Evolutionary conservation across 2,888 invertebrate genomes (phyloP).

Genomic region (Timema cristinae): DNA sequence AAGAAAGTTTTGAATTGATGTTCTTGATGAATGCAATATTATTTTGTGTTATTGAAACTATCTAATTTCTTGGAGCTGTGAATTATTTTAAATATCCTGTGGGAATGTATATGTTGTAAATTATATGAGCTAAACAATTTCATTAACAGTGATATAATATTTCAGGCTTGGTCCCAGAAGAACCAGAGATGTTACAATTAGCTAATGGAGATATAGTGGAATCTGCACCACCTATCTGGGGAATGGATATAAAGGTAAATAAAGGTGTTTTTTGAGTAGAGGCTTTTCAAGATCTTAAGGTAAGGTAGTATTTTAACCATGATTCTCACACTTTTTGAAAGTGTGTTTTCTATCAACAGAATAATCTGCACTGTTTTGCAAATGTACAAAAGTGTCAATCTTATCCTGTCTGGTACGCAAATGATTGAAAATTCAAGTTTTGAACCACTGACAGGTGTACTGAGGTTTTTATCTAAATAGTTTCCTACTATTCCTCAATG

Average conservation of each 20-base stretch:
- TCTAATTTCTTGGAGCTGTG: too few relatives aligned
- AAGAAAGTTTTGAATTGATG: too few relatives aligned
- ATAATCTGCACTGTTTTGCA: background rate
- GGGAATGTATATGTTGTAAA: slow-evolving; percentile 19
- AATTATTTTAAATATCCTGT: too few relatives aligned
- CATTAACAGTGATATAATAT: background rate
- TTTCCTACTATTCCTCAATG: too few relatives aligned
- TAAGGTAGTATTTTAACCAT: background rate
- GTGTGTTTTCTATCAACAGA: background rate
- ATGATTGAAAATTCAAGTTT: too few relatives aligned
- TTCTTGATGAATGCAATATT: too few relatives aligned
- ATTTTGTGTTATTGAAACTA: too few relatives aligned
- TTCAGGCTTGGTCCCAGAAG: slow-evolving; percentile 74
- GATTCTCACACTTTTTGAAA: background rate
- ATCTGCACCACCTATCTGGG: slow-evolving; percentile 92
- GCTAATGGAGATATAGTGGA: slow-evolving; percentile 93
- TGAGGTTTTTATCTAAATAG: too few relatives aligned
- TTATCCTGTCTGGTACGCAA: too few relatives aligned
- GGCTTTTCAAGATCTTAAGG: too few relatives aligned
- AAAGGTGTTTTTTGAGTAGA: background rate
- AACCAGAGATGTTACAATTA: slow-evolving; percentile 81
- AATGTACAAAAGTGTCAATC: background rate
- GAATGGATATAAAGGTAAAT: slow-evolving; percentile 79
- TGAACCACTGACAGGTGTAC: too few relatives aligned
- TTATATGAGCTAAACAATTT: background rate